Evolutionary conservation across 2,888 invertebrate species (phyloP), one percentile per base, ranked within the genome.

Genomic region (Laspeyria flexula): DNA sequence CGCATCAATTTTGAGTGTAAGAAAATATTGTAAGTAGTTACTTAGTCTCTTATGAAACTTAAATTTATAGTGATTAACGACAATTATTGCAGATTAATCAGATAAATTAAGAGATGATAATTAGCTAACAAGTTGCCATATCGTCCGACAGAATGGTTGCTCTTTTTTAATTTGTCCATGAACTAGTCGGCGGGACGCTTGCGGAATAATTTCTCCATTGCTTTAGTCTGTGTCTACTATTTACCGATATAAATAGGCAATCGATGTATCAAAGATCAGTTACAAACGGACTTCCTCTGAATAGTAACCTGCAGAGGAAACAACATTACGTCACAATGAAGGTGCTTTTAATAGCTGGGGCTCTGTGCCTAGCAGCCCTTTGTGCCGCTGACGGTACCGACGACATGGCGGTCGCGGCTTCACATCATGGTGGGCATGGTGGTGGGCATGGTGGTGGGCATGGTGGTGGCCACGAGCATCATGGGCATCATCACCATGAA

Each of bases 401-500:
- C 27, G 75, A 92, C 70, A 90, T 84, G 51, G 93, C 91, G 18
- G 86, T 92, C 53, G 93, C 92, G 11, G 93, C 92, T 29, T 93
- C 93, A 9, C 87, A 89, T 69, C 88, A 90, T 61, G 88, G 87
- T 67, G 94, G 94, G 72, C 91, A 93, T n/a, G n/a, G n/a, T n/a
- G n/a, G n/a, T 59, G 95, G 95, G 15, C 95, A 95, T 29, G 96
- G 96, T 0, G 93, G 95, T 56, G 92, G 94, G 33, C 94, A 95
- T 59, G 95, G 95, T 16, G 95, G 95, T 29, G 96, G 96, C 0
- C 93, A 95, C 57, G 92, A 94, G 33, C 94, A 95, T 69, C 94
- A 95, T 62, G 92, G 83, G 0, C 94, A 95, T 56, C 95, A 96
- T 65, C 95, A 95, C 74, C 93, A 94, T 63, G 93, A 94, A 13